Conservation (phyloP, 2,113 vertebrate genomes). For the Periophthalmodon schlosseri region DNA sequence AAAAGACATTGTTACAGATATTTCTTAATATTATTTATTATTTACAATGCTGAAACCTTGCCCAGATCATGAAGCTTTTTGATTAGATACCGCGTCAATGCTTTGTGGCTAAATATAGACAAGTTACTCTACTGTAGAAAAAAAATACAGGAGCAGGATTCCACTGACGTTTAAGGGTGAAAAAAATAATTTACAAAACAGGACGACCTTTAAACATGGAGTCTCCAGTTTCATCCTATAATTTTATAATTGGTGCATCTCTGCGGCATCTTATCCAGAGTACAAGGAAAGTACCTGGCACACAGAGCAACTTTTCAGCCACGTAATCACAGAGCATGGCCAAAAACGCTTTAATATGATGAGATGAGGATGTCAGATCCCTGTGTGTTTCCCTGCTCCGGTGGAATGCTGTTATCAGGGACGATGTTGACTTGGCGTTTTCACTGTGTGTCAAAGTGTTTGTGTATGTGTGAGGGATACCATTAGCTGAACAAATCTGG, state of each 20-base stretch:
- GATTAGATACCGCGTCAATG: no score
- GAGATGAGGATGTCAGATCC: constrained; percentile 23
- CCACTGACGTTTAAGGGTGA: background rate
- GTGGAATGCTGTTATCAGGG: constrained; percentile 52
- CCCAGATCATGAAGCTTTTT: no score
- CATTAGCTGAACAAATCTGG: constrained; percentile 64
- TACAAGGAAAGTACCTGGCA: constrained; percentile 55
- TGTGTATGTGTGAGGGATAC: constrained; percentile 35
- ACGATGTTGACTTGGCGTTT: constrained; percentile 55
- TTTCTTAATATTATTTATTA: no score
- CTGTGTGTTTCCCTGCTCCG: constrained; percentile 28
- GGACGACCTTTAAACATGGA: constrained; percentile 23
- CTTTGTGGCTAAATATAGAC: background rate
- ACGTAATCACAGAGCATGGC: constrained; percentile 29
- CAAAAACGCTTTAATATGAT: constrained; percentile 36
- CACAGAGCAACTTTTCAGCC: constrained; percentile 21
- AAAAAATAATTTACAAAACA: constrained; percentile 13
- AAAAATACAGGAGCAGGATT: background rate
- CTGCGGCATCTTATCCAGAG: constrained; percentile 36
- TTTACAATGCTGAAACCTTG: no score
- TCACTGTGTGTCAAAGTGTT: constrained; percentile 24
- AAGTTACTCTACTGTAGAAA: background rate
- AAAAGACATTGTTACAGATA: no score
- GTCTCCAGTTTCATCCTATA: constrained; percentile 37
- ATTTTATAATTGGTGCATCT: constrained; percentile 48